Base-by-base conservation (phyloP, 2,888 invertebrate species). In the Melikaiella ostensackeni region DNA sequence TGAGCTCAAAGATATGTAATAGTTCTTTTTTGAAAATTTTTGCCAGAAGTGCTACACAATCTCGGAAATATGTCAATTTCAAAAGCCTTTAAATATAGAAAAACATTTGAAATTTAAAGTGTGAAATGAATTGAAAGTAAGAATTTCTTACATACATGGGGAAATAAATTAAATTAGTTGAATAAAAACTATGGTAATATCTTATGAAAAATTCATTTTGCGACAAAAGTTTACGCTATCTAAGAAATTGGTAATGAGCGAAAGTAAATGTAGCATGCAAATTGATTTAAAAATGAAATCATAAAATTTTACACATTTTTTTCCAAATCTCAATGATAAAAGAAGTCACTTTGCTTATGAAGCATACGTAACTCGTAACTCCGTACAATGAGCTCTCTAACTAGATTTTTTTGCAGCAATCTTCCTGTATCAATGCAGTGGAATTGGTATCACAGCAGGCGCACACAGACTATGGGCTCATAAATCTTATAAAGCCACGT, bases 401-500 rank as follows among this genome's bases (percentile, higher is more conserved):
- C 38, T 70, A 46, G 59, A 59, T 27, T 59, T 59, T 59, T 59
- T 27, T 27, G 16, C 92, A 96, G 98, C 96, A 16, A 92, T 95
- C 77, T 75, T 95, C 2, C 91, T 97, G 78, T 97, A 97, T 92
- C 92, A 96, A 77, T 91, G 94, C 82, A 95, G 96, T 11, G 98
- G 97, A 7, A 92, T 99, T 80, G 99, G 99, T 24, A 97, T 99
- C 82, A 99, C 99, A 21, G 99, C 98, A 27, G 99, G 99, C 35
- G 98, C 98, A 2, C 99, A 99, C 92, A 93, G 99, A 86, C 94
- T 98, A 42, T 99, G 99, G 98, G 95, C 98, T 1, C 99, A 99
- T 92, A 95, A 97, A 88, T 95, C 98, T 0, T 99, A 98, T 93
- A 98, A 98, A 93, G 99, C 99, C 9, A 97, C 95, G 91, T 95